Evolutionary conservation across 2,888 invertebrate genomes (phyloP).

Genomic region (Sylvicola fuscatus): DNA sequence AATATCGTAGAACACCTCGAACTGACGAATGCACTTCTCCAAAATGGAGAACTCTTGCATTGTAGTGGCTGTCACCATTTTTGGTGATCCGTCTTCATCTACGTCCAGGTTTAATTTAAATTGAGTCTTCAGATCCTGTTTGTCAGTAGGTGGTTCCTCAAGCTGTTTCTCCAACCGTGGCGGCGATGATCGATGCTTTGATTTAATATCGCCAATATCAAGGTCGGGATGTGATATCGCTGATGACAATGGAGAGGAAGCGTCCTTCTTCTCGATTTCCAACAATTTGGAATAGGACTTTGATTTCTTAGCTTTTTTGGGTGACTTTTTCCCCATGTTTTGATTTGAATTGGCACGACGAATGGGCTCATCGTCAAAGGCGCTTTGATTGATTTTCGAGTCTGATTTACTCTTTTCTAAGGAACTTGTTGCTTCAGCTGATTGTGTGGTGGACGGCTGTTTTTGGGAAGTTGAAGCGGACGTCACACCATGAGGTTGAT

Average conservation of each 20-base stretch:
- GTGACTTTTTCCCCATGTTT: slow-evolving; percentile 25
- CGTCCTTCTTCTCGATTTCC: slow-evolving; percentile 30
- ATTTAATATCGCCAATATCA: slow-evolving; percentile 14
- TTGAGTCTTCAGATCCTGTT: too few relatives aligned
- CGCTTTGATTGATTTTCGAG: slow-evolving; percentile 31
- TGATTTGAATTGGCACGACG: slow-evolving; percentile 32
- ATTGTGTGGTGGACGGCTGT: neutral
- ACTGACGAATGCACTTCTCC: slow-evolving; percentile 35
- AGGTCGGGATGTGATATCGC: slow-evolving; percentile 11
- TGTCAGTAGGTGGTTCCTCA: neutral
- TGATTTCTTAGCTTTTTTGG: slow-evolving; percentile 30
- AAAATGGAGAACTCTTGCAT: slow-evolving; percentile 26
- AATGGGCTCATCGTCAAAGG: slow-evolving; percentile 22
- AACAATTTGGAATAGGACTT: slow-evolving; percentile 34
- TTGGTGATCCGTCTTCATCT: neutral
- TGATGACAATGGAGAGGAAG: slow-evolving; percentile 18
- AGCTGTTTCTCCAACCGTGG: neutral
- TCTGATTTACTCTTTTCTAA: slow-evolving; percentile 46
- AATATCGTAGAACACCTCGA: slow-evolving; percentile 31
- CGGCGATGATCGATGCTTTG: slow-evolving; percentile 17
- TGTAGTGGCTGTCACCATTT: neutral
- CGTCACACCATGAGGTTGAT: neutral
- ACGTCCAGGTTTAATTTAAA: too few relatives aligned
- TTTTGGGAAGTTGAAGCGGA: neutral
- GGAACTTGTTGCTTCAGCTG: slow-evolving; percentile 7